These are phyloP conservation scores for Aproaerema taeniolella DNA, from an alignment of 2,888 invertebrate species.

Conservation along the genomic window DNA sequence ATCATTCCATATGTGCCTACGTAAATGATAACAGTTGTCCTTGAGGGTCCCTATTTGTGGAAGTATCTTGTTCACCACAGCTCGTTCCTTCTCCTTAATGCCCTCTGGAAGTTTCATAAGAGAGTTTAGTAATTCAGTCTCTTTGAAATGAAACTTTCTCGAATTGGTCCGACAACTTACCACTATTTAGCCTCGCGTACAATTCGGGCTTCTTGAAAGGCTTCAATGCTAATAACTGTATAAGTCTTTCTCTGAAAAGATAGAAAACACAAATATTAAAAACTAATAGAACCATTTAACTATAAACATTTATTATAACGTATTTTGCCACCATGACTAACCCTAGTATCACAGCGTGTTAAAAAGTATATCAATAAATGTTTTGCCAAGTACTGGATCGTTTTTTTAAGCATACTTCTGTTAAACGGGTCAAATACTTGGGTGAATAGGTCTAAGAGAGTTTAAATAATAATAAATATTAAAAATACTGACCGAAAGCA, in stretches of 20 bases:
- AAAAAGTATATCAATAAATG: too few species aligned
- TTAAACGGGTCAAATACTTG: too few species aligned
- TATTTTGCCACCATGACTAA: too few species aligned
- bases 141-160: not conserved
- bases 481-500: too few species aligned
- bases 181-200: constrained; percentile 86
- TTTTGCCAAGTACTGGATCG: too few species aligned
- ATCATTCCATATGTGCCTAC: constrained; percentile 93
- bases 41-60: constrained; percentile 88
- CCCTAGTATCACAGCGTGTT: too few species aligned
- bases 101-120: constrained; percentile 83
- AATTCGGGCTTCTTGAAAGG: constrained; percentile 96
- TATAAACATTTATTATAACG: too few species aligned
- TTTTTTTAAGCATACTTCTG: too few species aligned
- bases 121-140: constrained; percentile 28
- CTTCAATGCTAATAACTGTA: constrained; percentile 94
- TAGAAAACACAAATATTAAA: constrained; percentile 6
- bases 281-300: too few species aligned
- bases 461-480: too few species aligned
- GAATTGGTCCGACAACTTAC: constrained; percentile 66
- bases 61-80: constrained; percentile 85
- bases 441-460: too few species aligned
- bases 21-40: constrained; percentile 93
- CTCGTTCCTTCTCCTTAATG: constrained; percentile 88
- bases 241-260: constrained; percentile 90